phyloP scores from a whole-genome alignment of 2,888 invertebrate species.

The Melanostoma mellinum region DNA sequence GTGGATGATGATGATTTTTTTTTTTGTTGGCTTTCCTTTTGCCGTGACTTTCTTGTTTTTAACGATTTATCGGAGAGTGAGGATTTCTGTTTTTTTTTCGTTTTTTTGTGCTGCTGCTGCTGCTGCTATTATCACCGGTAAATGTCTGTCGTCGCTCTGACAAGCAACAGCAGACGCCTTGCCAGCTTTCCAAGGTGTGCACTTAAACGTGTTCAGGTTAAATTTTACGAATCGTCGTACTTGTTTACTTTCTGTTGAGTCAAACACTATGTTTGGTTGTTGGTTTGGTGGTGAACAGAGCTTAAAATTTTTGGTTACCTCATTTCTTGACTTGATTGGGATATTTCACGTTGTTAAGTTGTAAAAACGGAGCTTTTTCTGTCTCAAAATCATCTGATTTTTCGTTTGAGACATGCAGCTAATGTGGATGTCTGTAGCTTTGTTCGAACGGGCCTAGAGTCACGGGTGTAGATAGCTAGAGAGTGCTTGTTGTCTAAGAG shows the following conservation, averaged over 20 bases:
- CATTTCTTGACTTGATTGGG: too few relatives aligned
- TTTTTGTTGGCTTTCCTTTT: conserved; percentile 46
- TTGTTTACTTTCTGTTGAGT: background rate
- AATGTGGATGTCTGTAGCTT: too few relatives aligned
- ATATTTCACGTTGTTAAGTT: too few relatives aligned
- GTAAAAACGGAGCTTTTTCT: too few relatives aligned
- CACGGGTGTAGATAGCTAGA: too few relatives aligned
- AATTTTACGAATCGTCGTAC: conserved; percentile 24
- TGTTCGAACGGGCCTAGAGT: too few relatives aligned
- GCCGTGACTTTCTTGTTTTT: conserved; percentile 47
- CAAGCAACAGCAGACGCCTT: conserved; percentile 45
- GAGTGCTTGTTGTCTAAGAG: too few relatives aligned
- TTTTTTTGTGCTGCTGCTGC: conserved; percentile 1
- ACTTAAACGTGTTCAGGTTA: conserved; percentile 62
- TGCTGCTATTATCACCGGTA: conserved; percentile 43
- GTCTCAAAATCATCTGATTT: too few relatives aligned
- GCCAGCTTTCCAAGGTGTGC: conserved; percentile 35
- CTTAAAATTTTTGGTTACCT: too few relatives aligned
- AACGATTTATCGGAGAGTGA: conserved; percentile 30
- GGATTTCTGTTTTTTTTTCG: conserved; percentile 21
- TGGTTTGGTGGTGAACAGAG: background rate
- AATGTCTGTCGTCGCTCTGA: conserved; percentile 55
- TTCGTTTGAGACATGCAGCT: too few relatives aligned
- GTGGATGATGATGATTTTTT: conserved; percentile 14
- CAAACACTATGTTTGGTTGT: conserved; percentile 19